These are phyloP conservation scores for Spialia ferax DNA, from an alignment of 2,888 invertebrate species.

Conservation along the genomic window DNA sequence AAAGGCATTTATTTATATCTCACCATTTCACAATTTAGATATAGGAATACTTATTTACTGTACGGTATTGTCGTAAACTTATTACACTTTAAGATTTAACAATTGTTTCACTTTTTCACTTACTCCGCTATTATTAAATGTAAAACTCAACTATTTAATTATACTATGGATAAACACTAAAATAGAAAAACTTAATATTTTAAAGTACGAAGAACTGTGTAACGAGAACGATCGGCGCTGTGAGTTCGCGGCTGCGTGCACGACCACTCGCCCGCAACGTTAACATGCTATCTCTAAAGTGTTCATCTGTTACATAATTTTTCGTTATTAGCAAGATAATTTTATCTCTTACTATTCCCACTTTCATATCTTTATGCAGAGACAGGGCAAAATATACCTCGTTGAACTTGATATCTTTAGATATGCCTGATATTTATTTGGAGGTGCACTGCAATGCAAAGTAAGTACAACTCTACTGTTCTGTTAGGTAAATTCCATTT, in stretches of 20 bases:
- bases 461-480: not conserved
- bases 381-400: slow-evolving; percentile 15
- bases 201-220: not conserved
- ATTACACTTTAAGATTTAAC: not conserved
- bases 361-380: slow-evolving; percentile 43
- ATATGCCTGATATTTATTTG: not conserved
- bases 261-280: slow-evolving; percentile 60
- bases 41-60: not conserved
- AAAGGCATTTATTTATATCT: not conserved
- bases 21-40: not conserved
- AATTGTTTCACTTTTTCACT: not conserved
- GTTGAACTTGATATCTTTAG: not conserved
- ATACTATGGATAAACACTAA: not conserved
- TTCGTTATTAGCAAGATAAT: slow-evolving; percentile 62
- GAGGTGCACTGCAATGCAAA: not conserved
- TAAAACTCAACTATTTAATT: not conserved
- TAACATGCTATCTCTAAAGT: slow-evolving; percentile 67
- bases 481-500: not conserved
- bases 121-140: not conserved
- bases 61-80: too few relatives aligned
- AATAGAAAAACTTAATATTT: slow-evolving; percentile 1
- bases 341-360: slow-evolving; percentile 61
- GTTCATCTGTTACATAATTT: slow-evolving; percentile 71
- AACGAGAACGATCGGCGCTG: not conserved
- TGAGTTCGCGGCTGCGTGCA: slow-evolving; percentile 36